Base-by-base conservation (phyloP, 2,797 vertebrate genomes). In the Chaetophractus vellerosus region DNA sequence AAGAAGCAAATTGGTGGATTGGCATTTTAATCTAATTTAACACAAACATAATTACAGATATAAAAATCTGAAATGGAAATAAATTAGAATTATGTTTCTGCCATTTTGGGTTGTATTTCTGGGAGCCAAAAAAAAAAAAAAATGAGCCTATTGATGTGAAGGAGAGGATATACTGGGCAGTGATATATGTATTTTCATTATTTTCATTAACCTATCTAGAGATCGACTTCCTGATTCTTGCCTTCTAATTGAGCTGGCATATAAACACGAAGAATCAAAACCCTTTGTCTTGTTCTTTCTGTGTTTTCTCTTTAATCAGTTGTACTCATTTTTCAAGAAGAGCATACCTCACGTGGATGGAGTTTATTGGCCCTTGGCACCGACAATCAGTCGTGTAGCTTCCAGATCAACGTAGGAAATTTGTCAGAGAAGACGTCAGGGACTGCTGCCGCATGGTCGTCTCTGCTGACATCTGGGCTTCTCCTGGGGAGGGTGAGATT, bases 11-110 rank as follows among this genome's bases (percentile, higher is more conserved):
- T 97, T 91, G 86, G 88, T 94, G 63, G 28, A 61, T 33, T 97
- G 96, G 95, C 96, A 98, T 94, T 97, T 98, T 95, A 79, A 97
- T 98, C 86, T 97, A 97, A 84, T 96, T 96, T 97, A 91, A 38
- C 50, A 92, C 95, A 96, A 96, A 95, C 96, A 95, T 97, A 97
- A 96, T 97, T 96, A 15, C 82, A 52, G 71, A 63, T 92, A 96
- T 96, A 97, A 97, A 97, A 96, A 91, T 97, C 16, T 88, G 96
- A 96, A 90, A 93, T 84, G 52, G 93, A 98, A 98, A 97, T 98
- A 97, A 97, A 97, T 93, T 88, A n/a, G 72, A 96, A 78, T 97
- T 97, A 96, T 8, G 57, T n/a, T 91, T 31, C 15, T 41, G 21
- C 66, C 66, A 84, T 85, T 93, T 98, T 95, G n/a, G 63, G 85